Evolutionary conservation across 2,888 invertebrate species (phyloP), one percentile per base, ranked within the genome.

Genomic region (Meteorus cinctellus): DNA sequence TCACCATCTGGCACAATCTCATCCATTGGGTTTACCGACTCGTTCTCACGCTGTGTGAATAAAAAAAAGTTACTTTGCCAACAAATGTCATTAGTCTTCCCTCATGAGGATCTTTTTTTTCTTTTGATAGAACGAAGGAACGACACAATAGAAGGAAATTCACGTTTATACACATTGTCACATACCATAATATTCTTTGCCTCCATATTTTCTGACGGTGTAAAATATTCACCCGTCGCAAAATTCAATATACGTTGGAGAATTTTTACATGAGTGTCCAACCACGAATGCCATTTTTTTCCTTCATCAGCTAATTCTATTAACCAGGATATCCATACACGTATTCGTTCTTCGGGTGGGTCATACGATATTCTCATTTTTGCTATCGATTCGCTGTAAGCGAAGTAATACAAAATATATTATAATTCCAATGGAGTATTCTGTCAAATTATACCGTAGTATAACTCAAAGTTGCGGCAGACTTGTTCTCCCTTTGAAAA

Each of bases 291-390:
- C 88, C 86, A 88, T 70, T 85, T 84, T 73, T 78, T 76, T 6
- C 83, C 82, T 27, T 82, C 78, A 14, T 86, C 85, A n/a, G 82
- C 81, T 59, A 88, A 76, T 78, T 83, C 83, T 45, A 76, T 76
- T 66, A 88, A 77, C 88, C 88, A 87, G 51, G 77, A 76, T 51
- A 80, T 80, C 88, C 86, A 86, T 10, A 84, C 82, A n/a, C 85
- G 85, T 59, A 87, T 74, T 72, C 84, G 84, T 68, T 87, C 84
- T 75, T 84, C 83, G 5, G 86, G 82, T 65, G 85, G 83, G 2
- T 82, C 81, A 74, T 83, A 81, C 62, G 84, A 65, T 34, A 82
- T 83, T 31, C 80, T 81, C 82, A 85, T 82, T 36, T 78, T 75
- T 72, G 81, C 77, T 27, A 81, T 72, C 51, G 74, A 62, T 76